Evolutionary conservation across 2,888 invertebrate genomes (phyloP).

Genomic region (Acheta domesticus): DNA sequence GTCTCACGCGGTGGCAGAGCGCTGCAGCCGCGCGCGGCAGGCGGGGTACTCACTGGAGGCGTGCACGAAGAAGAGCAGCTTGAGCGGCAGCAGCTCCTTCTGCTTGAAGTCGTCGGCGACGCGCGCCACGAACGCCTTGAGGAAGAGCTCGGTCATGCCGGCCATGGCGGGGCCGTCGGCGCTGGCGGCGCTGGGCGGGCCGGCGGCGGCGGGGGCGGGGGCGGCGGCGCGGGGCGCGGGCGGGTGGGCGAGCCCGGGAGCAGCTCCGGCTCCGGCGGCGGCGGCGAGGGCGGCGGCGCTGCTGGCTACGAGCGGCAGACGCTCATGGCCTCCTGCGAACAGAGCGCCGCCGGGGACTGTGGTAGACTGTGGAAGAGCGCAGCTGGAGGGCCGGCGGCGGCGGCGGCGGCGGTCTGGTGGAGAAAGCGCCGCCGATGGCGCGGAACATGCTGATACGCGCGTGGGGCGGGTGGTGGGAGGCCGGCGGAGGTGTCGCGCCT

Average conservation of each 20-base stretch:
- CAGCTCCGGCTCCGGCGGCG: background rate
- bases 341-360: background rate
- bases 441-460: no score
- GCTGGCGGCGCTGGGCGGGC: background rate
- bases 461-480: no score
- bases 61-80: slow-evolving; percentile 73
- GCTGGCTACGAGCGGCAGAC: background rate
- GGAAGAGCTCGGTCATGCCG: slow-evolving; percentile 44
- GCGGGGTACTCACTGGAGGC: slow-evolving; percentile 67
- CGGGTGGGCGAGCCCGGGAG: background rate
- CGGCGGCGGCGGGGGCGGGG: background rate
- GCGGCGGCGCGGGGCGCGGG: background rate
- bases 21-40: no score
- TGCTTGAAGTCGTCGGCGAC: slow-evolving; percentile 67
- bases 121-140: slow-evolving; percentile 62
- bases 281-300: background rate
- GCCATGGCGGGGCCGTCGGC: slow-evolving; percentile 1
- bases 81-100: slow-evolving; percentile 68
- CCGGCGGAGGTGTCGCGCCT: no score
- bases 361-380: no score
- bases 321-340: background rate
- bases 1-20: no score
- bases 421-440: no score
- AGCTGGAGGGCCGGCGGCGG: no score
- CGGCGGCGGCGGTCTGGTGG: no score